These are phyloP conservation scores for Coelopa pilipes DNA, from an alignment of 2,888 invertebrate species.

Conservation along the genomic window DNA sequence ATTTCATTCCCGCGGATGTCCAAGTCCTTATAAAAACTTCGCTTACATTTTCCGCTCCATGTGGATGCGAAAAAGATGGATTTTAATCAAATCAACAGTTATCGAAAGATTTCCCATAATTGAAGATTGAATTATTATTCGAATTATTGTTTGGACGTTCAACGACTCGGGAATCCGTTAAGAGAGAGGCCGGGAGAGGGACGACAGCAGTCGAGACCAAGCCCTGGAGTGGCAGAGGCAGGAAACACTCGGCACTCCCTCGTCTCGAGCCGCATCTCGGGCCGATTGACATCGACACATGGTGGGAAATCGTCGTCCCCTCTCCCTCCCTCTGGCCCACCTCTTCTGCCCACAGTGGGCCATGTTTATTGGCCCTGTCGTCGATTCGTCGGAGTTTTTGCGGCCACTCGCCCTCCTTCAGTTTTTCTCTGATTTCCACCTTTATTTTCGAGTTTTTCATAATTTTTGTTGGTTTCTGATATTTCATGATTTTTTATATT, in stretches of 20 bases:
- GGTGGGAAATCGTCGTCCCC: slow-evolving; percentile 28
- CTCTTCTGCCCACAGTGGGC: too few relatives aligned
- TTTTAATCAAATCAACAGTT: too few relatives aligned
- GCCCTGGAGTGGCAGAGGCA: slow-evolving; percentile 4
- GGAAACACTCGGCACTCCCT: slow-evolving; percentile 24
- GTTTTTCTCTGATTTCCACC: not conserved
- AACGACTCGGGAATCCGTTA: not conserved
- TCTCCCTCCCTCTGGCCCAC: too few relatives aligned
- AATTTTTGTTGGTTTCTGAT: not conserved
- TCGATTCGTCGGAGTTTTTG: too few relatives aligned
- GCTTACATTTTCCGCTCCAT: not conserved
- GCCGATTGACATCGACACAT: slow-evolving; percentile 17
- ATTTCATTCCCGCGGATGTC: not conserved
- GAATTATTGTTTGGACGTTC: not conserved
- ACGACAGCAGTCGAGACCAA: not conserved
- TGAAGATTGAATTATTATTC: too few relatives aligned
- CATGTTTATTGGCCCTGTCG: too few relatives aligned
- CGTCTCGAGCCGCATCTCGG: not conserved
- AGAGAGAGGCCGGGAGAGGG: not conserved
- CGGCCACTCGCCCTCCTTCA: too few relatives aligned
- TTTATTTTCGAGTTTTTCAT: not conserved
- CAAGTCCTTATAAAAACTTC: not conserved
- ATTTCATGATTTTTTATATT: slow-evolving; percentile 3
- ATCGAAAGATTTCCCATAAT: too few relatives aligned
- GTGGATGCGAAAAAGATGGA: too few relatives aligned